Evolutionary conservation across 2,113 vertebrate species (phyloP), one percentile per base, ranked within the genome.

Genomic region (Gavialis gangeticus): DNA sequence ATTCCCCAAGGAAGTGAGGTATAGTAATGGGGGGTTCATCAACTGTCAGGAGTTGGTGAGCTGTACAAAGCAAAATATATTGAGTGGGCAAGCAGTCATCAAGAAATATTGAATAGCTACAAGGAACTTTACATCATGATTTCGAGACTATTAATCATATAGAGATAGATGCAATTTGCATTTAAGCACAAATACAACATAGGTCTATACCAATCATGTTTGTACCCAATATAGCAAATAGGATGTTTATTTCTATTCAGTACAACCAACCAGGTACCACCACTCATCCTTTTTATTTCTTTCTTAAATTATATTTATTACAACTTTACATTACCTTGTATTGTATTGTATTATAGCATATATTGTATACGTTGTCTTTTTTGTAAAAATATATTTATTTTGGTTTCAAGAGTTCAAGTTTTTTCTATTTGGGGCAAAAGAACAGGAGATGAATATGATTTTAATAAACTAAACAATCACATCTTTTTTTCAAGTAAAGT

Each of bases 31-130:
- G 46, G 62, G 91, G 78, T 82, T 89, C 57, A 73, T 94, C 92
- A 96, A 27, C 81, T 92, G 73, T 87, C 93, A 92, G 67, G 17
- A 91, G 15, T 15, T 87, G 56, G 73, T 27, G 78, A 76, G 92
- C 28, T 64, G 88, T 90, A 30, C 4, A 79, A n/a, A 88, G 10
- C 11, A 89, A 88, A 92, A 88, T 5, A 12, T 76, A 62, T 85
- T 94, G 21, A 76, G 18, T 2, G 81, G 54, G 63, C 86, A 92
- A 55, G 30, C 3, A n/a, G 10, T 54, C 16, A 85, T 71, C 66
- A 67, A 94, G 78, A 54, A 4, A 12, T n/a, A 91, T 90, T 80
- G 82, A 37, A 84, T 84, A 25, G 34, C 63, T 56, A 16, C 0
- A 0, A 89, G 14, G 54, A 75, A 27, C 3, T 88, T 56, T 9